These are phyloP conservation scores for Drosophila prosaltans DNA, from an alignment of 1,140 invertebrate species.

Conservation along the genomic window DNA sequence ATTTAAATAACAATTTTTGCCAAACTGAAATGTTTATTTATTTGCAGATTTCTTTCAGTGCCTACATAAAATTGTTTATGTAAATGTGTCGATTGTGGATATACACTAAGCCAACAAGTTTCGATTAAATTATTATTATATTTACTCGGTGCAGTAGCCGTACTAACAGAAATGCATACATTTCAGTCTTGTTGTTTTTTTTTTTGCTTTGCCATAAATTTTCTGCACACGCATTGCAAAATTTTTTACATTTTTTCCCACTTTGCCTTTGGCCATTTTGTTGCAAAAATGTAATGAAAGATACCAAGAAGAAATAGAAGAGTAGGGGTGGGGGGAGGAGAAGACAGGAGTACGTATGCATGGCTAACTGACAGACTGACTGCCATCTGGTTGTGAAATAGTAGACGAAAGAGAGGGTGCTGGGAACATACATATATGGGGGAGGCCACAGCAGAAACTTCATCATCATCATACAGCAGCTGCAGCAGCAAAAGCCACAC, in stretches of 20 bases:
- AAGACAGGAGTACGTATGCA: not conserved
- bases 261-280: slow-evolving; percentile 17
- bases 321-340: not conserved
- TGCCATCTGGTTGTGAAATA: slow-evolving; percentile 28
- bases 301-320: slow-evolving; percentile 7
- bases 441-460: slow-evolving; percentile 34
- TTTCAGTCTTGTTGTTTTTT: not conserved
- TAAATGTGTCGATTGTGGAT: not conserved
- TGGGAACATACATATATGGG: not conserved
- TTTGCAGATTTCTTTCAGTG: not conserved
- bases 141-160: not conserved
- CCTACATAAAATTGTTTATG: not conserved
- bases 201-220: slow-evolving; percentile 15
- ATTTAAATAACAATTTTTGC: too few species aligned
- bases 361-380: slow-evolving; percentile 4
- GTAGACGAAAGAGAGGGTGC: not conserved
- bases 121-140: slow-evolving; percentile 7
- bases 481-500: slow-evolving; percentile 23
- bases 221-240: slow-evolving; percentile 24
- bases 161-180: not conserved
- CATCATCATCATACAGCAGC: slow-evolving; percentile 35
- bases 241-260: slow-evolving; percentile 19
- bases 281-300: slow-evolving; percentile 12
- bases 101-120: not conserved
- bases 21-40: too few species aligned